These are phyloP conservation scores for Pelmatolapia mariae DNA, from an alignment of 2,113 vertebrate genomes.

Conservation along the genomic window DNA sequence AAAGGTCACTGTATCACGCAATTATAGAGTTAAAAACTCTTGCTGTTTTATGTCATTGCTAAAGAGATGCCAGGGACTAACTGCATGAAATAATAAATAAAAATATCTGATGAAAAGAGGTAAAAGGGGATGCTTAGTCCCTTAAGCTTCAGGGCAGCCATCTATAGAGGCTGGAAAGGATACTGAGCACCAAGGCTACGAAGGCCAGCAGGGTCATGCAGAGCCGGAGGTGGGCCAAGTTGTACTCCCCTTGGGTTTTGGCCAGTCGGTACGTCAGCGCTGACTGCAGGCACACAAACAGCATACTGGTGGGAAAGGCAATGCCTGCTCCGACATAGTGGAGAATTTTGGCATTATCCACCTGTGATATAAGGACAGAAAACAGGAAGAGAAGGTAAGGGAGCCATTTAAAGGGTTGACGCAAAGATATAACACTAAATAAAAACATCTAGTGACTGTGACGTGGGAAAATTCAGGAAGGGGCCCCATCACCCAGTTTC, in stretches of 20 bases:
- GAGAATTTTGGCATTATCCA: constrained; percentile 84
- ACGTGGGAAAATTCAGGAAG: neutral
- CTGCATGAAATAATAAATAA: neutral
- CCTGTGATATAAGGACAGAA: constrained; percentile 55
- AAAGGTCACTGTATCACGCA: neutral
- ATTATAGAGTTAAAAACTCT: neutral
- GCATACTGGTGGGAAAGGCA: constrained; percentile 87
- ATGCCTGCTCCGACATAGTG: constrained; percentile 87
- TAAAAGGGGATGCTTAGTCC: neutral
- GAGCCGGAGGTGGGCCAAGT: constrained; percentile 79
- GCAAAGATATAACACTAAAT: neutral
- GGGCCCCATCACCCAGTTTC: neutral
- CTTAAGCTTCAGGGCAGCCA: neutral
- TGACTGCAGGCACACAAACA: constrained; percentile 85
- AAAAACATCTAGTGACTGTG: neutral
- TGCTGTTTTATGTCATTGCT: neutral
- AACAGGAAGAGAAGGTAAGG: neutral
- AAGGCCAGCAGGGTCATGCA: constrained; percentile 79
- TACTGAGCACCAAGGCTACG: constrained; percentile 83
- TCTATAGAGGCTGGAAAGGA: constrained; percentile 66
- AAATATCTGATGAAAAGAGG: neutral
- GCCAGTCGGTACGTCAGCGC: constrained; percentile 85
- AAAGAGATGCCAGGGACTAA: neutral
- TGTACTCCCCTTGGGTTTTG: constrained; percentile 80
- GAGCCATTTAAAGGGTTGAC: neutral